These are phyloP conservation scores for Sarcoramphus papa DNA, from an alignment of 2,797 vertebrate species.

Conservation along the genomic window DNA sequence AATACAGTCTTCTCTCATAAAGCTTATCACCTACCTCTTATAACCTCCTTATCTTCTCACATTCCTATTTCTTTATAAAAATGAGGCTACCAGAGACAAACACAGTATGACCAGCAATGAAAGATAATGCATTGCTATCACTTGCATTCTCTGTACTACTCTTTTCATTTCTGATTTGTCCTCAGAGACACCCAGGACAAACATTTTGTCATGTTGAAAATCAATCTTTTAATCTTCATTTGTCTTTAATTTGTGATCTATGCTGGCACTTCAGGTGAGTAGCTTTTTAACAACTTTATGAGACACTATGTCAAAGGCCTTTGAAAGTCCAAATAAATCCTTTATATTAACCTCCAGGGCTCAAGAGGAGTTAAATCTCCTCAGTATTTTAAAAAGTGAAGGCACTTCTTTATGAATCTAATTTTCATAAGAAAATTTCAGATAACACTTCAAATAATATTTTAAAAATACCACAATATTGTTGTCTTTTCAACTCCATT, in stretches of 20 bases:
- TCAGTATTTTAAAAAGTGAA: neutral
- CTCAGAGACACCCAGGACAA: neutral
- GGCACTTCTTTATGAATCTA: neutral
- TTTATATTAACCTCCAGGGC: neutral
- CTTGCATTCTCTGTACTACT: neutral
- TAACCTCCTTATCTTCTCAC: neutral
- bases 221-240: neutral
- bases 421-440: neutral
- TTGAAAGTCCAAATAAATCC: neutral
- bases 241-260: neutral
- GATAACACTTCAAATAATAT: neutral
- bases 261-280: neutral
- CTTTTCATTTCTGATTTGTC: neutral
- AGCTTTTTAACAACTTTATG: neutral
- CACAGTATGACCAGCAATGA: neutral
- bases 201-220: neutral
- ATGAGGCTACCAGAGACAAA: neutral
- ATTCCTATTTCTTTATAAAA: neutral
- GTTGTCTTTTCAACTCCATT: neutral
- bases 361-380: neutral
- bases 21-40: neutral
- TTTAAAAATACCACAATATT: neutral
- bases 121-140: neutral
- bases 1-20: neutral
- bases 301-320: neutral